These are phyloP conservation scores for Cephalotes varians DNA, from an alignment of 2,888 invertebrate genomes.

Conservation along the genomic window DNA sequence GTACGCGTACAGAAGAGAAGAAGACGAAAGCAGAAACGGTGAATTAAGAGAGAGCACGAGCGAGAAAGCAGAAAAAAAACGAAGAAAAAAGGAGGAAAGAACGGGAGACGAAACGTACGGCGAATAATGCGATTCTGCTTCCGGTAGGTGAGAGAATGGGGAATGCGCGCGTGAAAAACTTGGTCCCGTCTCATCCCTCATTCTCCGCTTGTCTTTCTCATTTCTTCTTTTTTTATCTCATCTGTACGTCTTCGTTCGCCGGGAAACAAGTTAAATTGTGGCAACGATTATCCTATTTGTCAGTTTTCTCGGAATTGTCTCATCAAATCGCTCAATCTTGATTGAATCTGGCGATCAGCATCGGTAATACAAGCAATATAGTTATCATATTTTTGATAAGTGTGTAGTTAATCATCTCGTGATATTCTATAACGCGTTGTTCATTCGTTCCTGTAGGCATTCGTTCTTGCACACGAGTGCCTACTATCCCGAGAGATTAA, in stretches of 20 bases:
- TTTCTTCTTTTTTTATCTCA: conserved; percentile 19
- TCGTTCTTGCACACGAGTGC: conserved; percentile 38
- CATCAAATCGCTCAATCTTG: conserved; percentile 38
- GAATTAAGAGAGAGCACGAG: conserved; percentile 26
- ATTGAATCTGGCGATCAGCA: not conserved
- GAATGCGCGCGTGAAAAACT: conserved; percentile 68
- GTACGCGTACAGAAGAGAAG: conserved; percentile 27
- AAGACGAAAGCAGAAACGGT: not conserved
- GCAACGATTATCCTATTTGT: conserved; percentile 57
- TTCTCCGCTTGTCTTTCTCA: conserved; percentile 48
- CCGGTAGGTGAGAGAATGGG: conserved; percentile 18
- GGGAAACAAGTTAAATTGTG: conserved; percentile 58
- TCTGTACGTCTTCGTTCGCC: conserved; percentile 38
- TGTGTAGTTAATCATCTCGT: conserved; percentile 8
- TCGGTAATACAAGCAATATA: not conserved
- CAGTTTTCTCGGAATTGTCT: conserved; percentile 25
- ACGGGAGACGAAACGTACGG: conserved; percentile 63
- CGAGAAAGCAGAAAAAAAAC: conserved; percentile 15
- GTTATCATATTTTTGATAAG: not conserved
- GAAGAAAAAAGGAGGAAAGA: conserved; percentile 20
- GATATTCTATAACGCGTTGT: conserved; percentile 10
- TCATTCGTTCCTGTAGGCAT: not conserved
- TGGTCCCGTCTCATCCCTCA: conserved; percentile 66
- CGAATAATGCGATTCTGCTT: conserved; percentile 74
- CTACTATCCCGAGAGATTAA: conserved; percentile 56